These are phyloP conservation scores for Mycteria americana DNA, from an alignment of 2,797 vertebrate species.

Conservation along the genomic window DNA sequence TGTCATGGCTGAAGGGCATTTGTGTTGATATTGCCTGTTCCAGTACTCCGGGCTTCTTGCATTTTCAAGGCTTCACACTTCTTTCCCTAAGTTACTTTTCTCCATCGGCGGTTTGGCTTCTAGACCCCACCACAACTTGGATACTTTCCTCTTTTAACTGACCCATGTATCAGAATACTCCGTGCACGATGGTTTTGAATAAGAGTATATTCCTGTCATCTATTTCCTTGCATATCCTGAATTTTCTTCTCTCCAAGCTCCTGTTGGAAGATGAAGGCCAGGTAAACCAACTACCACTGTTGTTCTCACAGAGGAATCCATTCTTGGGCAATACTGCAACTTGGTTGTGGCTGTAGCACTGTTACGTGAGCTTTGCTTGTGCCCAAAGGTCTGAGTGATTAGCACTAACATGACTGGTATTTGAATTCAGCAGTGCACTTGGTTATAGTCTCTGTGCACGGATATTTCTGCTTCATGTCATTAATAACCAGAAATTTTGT, in stretches of 20 bases:
- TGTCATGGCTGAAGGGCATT: neutral
- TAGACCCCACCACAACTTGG: neutral
- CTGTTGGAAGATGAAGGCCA: neutral
- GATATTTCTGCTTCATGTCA: neutral
- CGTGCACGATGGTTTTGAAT: accelerated
- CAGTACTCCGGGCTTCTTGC: neutral
- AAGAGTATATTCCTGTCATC: neutral
- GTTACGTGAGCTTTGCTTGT: neutral
- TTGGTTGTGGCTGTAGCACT: neutral
- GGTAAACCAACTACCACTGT: neutral
- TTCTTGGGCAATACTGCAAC: neutral
- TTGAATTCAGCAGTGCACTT: neutral
- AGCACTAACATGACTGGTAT: neutral
- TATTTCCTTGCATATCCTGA: neutral
- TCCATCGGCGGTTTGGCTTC: neutral
- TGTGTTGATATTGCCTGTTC: neutral
- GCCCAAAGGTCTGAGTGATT: neutral
- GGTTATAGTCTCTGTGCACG: neutral
- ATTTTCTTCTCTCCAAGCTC: neutral
- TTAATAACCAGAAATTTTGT: neutral
- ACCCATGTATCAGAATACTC: neutral
- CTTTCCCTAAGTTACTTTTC: neutral
- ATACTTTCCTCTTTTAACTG: neutral
- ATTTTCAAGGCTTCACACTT: neutral
- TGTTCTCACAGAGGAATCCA: neutral